phyloP scores from a whole-genome alignment of 1,140 invertebrate genomes.

The Rhagoletis zephyria region DNA sequence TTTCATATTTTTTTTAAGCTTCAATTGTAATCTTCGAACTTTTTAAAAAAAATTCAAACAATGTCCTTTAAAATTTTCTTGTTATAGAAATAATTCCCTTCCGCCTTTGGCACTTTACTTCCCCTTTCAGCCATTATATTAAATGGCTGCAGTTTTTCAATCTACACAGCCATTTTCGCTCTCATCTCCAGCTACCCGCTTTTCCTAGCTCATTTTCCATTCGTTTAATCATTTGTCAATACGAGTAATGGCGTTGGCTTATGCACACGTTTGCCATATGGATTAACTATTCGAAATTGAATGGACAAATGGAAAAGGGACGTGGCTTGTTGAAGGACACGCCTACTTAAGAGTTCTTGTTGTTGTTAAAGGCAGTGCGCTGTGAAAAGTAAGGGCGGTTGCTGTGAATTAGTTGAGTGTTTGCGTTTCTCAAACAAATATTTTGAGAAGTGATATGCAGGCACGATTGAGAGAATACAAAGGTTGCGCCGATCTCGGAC shows the following conservation, averaged over 20 bases:
- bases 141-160: not conserved
- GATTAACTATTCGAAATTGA: not conserved
- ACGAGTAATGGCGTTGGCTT: not conserved
- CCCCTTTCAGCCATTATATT: too few species aligned
- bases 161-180: not conserved
- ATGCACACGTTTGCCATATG: not conserved
- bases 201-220: not conserved
- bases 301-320: conserved; percentile 1
- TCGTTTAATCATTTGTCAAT: not conserved
- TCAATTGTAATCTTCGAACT: too few species aligned
- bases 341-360: conserved; percentile 30
- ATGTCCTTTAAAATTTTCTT: too few species aligned
- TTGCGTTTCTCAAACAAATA: not conserved
- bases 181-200: not conserved
- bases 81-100: too few species aligned
- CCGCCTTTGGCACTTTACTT: too few species aligned
- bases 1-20: too few species aligned
- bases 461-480: too few species aligned
- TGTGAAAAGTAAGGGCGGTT: not conserved
- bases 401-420: not conserved
- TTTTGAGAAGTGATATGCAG: not conserved
- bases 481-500: too few species aligned
- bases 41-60: too few species aligned
- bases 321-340: conserved; percentile 39
- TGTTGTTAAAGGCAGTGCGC: not conserved